Percentiles rank a stretch among this genome's conserved stretches.
Evolutionary conservation across 2,888 invertebrate genomes (phyloP).

Genomic region (Hypena proboscidalis): DNA sequence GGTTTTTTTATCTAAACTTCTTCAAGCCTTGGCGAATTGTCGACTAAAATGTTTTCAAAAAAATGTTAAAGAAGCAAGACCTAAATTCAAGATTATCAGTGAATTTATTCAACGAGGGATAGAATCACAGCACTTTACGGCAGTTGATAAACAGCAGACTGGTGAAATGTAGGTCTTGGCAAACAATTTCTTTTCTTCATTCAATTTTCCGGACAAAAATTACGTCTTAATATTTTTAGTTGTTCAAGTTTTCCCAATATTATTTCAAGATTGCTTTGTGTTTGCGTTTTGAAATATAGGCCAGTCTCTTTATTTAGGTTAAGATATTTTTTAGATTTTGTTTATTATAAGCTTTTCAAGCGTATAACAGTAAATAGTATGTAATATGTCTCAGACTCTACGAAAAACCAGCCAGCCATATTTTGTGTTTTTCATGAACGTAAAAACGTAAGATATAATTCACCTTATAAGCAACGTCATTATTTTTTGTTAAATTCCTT

Average conservation of each 20-base stretch:
- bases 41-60: slow-evolving; percentile 6
- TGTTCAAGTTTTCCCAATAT: slow-evolving; percentile 18
- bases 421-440: too few relatives aligned
- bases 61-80: slow-evolving; percentile 9
- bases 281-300: too few relatives aligned
- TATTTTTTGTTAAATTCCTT: too few relatives aligned
- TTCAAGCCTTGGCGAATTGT: slow-evolving; percentile 4
- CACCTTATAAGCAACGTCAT: too few relatives aligned
- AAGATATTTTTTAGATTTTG: background rate
- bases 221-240: slow-evolving; percentile 31
- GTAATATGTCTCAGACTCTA: too few relatives aligned
- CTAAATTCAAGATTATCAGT: slow-evolving; percentile 18
- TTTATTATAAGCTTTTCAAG: too few relatives aligned
- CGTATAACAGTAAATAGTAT: too few relatives aligned
- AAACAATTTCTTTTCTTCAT: slow-evolving; percentile 34
- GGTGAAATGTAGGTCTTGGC: slow-evolving; percentile 19
- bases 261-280: slow-evolving; percentile 13
- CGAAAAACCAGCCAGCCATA: too few relatives aligned
- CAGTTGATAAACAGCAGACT: slow-evolving; percentile 12
- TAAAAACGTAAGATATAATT: too few relatives aligned
- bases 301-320: background rate
- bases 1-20: slow-evolving; percentile 10
- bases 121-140: slow-evolving; percentile 12
- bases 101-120: slow-evolving; percentile 17
- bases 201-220: slow-evolving; percentile 40